Percentiles rank a stretch among this genome's conserved stretches.
phyloP scores from a whole-genome alignment of 2,888 invertebrate species.

The Drymonia ruficornis region DNA sequence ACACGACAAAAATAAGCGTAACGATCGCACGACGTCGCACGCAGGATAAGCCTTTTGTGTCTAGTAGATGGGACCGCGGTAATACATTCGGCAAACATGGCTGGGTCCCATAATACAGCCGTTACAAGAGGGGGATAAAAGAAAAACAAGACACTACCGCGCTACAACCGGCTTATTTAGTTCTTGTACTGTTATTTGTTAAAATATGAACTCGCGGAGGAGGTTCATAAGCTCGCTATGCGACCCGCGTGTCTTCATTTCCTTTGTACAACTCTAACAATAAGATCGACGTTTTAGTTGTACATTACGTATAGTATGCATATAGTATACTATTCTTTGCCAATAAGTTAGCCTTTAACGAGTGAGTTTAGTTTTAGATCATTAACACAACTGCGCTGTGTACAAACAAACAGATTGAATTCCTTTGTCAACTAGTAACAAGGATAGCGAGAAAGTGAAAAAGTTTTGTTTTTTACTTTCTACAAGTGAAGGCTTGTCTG shows the following conservation, averaged over 20 bases:
- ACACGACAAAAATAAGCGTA: constrained; percentile 23
- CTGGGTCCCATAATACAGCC: constrained; percentile 53
- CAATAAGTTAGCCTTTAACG: no score
- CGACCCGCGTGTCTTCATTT: background rate
- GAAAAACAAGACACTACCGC: constrained; percentile 46
- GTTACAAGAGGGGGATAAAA: constrained; percentile 50
- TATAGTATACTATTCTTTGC: no score
- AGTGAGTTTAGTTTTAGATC: no score
- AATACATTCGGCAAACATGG: constrained; percentile 57
- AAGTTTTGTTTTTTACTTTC: no score
- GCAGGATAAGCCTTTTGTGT: constrained; percentile 51
- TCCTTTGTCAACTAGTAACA: no score
- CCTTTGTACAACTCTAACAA: no score
- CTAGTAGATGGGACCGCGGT: constrained; percentile 45
- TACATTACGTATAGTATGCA: no score
- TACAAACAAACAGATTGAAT: no score
- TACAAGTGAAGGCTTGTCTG: no score
- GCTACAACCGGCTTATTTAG: constrained; percentile 30
- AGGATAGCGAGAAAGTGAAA: no score
- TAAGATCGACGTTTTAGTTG: no score
- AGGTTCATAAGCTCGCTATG: constrained; percentile 12
- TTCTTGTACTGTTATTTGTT: constrained; percentile 24
- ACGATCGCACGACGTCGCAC: constrained; percentile 23
- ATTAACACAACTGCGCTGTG: no score
- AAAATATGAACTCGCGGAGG: constrained; percentile 14